These are phyloP conservation scores for Gila robusta DNA, from an alignment of 2,797 vertebrate species.

Conservation along the genomic window DNA sequence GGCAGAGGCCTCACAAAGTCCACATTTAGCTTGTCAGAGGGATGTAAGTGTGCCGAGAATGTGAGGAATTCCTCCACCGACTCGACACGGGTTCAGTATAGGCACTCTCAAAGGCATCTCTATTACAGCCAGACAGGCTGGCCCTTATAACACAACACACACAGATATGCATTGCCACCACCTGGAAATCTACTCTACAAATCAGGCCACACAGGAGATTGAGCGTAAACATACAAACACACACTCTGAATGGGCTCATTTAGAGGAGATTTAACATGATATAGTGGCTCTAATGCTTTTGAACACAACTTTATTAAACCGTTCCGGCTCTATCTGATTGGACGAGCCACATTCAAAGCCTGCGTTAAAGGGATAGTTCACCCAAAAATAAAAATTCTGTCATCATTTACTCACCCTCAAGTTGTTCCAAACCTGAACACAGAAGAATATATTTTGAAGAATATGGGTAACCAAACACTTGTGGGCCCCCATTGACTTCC, in stretches of 20 bases:
- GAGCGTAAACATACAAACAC: slow-evolving; percentile 15
- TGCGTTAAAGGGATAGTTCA: neutral
- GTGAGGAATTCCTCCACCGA: slow-evolving; percentile 76
- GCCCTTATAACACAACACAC: slow-evolving; percentile 61
- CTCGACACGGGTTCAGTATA: slow-evolving; percentile 59
- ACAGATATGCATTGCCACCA: slow-evolving; percentile 41
- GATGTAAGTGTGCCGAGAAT: slow-evolving; percentile 75
- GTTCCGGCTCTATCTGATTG: slow-evolving; percentile 8
- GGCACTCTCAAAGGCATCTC: slow-evolving; percentile 78
- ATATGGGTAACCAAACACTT: too few relatives aligned
- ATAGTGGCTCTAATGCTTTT: neutral
- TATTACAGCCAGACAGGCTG: slow-evolving; percentile 70
- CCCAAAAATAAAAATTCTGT: too few relatives aligned
- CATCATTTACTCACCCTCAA: too few relatives aligned
- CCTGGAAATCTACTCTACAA: slow-evolving; percentile 75
- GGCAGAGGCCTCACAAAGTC: slow-evolving; percentile 73
- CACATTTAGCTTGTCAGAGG: slow-evolving; percentile 74
- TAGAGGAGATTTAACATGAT: slow-evolving; percentile 20
- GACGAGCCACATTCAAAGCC: slow-evolving; percentile 2
- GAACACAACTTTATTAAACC: slow-evolving; percentile 16
- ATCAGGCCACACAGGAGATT: slow-evolving; percentile 41
- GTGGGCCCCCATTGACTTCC: too few relatives aligned
- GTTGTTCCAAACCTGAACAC: too few relatives aligned
- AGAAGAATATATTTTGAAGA: too few relatives aligned
- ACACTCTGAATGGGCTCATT: slow-evolving; percentile 26